Percentiles rank a stretch among this genome's conserved stretches.
These are phyloP conservation scores for Pentamera pediparva DNA, from an alignment of 53 echinoderm and acorn worm species.

Conservation along the genomic window DNA sequence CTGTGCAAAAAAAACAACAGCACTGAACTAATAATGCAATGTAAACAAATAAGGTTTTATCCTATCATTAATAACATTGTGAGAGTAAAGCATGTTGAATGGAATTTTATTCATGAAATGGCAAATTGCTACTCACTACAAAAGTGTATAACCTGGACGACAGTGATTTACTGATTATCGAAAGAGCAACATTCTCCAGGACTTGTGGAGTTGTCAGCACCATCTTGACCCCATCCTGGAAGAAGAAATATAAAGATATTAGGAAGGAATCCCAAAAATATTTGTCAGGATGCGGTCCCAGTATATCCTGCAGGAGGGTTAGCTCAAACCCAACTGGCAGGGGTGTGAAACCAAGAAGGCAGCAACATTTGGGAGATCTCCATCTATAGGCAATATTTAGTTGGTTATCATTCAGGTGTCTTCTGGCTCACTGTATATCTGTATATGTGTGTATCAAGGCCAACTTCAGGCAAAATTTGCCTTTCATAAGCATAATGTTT, in stretches of 20 bases:
- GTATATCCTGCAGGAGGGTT: not conserved
- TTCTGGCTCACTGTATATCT: not conserved
- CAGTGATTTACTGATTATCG: slow-evolving; percentile 71
- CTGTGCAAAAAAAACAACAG: too few relatives aligned
- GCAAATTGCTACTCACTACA: slow-evolving; percentile 53
- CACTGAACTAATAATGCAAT: too few relatives aligned
- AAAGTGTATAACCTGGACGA: slow-evolving; percentile 69
- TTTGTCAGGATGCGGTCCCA: not conserved
- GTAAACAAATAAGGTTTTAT: too few relatives aligned
- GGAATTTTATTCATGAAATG: too few relatives aligned
- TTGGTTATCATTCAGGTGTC: not conserved
- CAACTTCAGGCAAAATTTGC: not conserved
- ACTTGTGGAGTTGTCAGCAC: slow-evolving; percentile 49
- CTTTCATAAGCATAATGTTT: not conserved
- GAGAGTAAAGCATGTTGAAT: too few relatives aligned
- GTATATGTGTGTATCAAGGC: not conserved
- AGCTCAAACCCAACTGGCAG: not conserved
- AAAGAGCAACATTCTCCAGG: slow-evolving; percentile 62
- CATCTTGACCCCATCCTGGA: slow-evolving; percentile 52
- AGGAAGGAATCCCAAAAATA: too few relatives aligned
- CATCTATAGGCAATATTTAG: not conserved
- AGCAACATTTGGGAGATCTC: not conserved
- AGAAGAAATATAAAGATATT: not conserved
- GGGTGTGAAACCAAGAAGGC: not conserved
- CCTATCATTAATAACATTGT: too few relatives aligned